phyloP scores from a whole-genome alignment of 1,140 invertebrate species.

The Euwallacea similis region DNA sequence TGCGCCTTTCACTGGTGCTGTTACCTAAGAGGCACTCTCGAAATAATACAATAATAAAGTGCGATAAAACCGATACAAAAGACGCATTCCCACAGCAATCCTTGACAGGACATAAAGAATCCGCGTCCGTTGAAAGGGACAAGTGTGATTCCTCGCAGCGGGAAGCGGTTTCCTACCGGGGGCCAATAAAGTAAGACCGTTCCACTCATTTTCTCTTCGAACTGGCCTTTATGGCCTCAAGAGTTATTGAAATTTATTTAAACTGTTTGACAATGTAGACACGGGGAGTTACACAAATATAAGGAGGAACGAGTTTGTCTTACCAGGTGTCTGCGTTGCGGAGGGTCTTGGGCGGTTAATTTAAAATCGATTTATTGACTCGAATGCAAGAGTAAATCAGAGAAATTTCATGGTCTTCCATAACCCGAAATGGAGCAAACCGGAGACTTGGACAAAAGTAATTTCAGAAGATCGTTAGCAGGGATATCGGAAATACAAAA shows the following conservation, averaged over 20 bases:
- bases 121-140: conserved; percentile 44
- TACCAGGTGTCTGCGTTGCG: conserved; percentile 23
- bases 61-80: not conserved
- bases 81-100: not conserved
- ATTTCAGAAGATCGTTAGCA: conserved; percentile 1
- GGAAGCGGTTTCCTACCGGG: conserved; percentile 35
- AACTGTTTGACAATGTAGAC: conserved; percentile 39
- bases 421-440: too few relatives aligned
- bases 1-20: too few relatives aligned
- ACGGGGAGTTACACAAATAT: conserved; percentile 31
- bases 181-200: conserved; percentile 44
- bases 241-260: conserved; percentile 45
- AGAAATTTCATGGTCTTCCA: too few relatives aligned
- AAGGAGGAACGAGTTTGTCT: conserved; percentile 33
- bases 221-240: conserved; percentile 35
- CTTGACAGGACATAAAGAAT: conserved; percentile 40
- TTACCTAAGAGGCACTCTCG: too few relatives aligned
- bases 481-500: conserved; percentile 24
- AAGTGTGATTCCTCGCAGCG: conserved; percentile 42
- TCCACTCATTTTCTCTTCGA: conserved; percentile 34
- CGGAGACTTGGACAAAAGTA: too few relatives aligned
- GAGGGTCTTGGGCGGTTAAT: conserved; percentile 17
- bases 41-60: not conserved
- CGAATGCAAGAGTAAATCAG: not conserved
- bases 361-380: conserved; percentile 1